Evolutionary conservation across 2,113 vertebrate genomes (phyloP).

Genomic region (Pycnonotus jocosus): DNA sequence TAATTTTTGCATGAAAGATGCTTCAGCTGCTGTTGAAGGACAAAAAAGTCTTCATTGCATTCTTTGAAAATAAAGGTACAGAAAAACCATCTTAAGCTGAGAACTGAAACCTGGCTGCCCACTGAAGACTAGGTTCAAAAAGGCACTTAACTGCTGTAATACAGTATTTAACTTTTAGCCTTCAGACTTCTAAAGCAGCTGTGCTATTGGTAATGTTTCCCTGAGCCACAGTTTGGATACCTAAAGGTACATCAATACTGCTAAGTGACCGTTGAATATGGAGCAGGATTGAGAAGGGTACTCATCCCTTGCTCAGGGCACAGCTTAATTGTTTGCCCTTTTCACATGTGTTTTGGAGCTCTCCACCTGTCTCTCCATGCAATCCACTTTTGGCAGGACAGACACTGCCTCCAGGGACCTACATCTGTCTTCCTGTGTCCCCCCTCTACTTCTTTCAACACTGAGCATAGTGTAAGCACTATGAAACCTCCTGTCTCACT

Average conservation of each 20-base stretch:
- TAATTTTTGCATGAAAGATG: not conserved
- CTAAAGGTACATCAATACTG: not conserved
- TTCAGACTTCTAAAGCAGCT: not conserved
- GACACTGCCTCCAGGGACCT: not conserved
- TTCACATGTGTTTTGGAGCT: not conserved
- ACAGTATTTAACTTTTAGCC: not conserved
- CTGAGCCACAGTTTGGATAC: not conserved
- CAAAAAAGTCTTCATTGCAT: not conserved
- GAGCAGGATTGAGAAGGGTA: not conserved
- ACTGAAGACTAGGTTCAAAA: not conserved
- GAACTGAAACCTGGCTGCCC: not conserved
- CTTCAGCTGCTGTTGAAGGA: not conserved
- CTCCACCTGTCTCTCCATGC: not conserved
- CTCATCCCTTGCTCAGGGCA: not conserved
- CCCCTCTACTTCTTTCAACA: accelerated
- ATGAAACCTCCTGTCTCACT: not conserved
- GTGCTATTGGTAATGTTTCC: not conserved
- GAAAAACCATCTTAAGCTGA: not conserved
- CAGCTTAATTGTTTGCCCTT: not conserved
- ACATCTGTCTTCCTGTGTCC: not conserved
- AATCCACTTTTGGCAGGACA: not conserved
- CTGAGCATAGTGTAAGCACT: not conserved
- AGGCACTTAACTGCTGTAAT: not conserved
- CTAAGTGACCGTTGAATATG: not conserved
- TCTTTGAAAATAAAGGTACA: not conserved